A percentile compares a stretch with the other conserved stretches of the same genome.
phyloP scores from a whole-genome alignment of 1,140 invertebrate species.

The Trypoxylus dichotomus region DNA sequence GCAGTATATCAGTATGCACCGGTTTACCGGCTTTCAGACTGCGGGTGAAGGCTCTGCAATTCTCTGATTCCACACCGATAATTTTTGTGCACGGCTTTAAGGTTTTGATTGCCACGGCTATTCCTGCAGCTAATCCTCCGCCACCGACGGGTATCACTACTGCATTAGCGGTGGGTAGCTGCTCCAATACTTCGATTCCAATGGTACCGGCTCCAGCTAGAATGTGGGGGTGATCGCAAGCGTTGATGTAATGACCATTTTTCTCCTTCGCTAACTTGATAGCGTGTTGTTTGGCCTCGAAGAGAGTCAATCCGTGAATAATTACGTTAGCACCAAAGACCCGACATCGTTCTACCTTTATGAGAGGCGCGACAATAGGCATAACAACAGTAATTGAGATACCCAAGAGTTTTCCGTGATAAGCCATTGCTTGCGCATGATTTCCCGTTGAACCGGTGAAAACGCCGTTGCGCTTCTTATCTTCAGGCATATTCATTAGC shows the following conservation, averaged over 20 bases:
- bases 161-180: constrained; percentile 74
- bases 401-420: constrained; percentile 68
- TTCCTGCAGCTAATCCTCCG: constrained; percentile 84
- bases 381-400: constrained; percentile 80
- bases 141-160: constrained; percentile 88
- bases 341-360: constrained; percentile 72
- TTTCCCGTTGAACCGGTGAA: constrained; percentile 80
- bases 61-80: constrained; percentile 87
- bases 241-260: constrained; percentile 57
- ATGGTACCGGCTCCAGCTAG: constrained; percentile 92
- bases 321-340: constrained; percentile 72
- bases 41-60: constrained; percentile 75
- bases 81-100: constrained; percentile 76
- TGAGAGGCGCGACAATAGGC: constrained; percentile 71
- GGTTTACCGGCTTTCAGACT: constrained; percentile 75
- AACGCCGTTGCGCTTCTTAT: constrained; percentile 69
- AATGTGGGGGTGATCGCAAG: constrained; percentile 79
- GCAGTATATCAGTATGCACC: constrained; percentile 7
- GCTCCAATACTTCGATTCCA: constrained; percentile 87
- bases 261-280: too few species aligned
- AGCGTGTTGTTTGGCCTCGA: too few species aligned
- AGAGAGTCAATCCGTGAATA: too few species aligned
- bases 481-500: constrained; percentile 62
- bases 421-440: constrained; percentile 71
- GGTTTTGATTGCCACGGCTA: constrained; percentile 83